Base-by-base conservation (phyloP, 2,113 vertebrate species). In the Haliaeetus leucogaster region DNA sequence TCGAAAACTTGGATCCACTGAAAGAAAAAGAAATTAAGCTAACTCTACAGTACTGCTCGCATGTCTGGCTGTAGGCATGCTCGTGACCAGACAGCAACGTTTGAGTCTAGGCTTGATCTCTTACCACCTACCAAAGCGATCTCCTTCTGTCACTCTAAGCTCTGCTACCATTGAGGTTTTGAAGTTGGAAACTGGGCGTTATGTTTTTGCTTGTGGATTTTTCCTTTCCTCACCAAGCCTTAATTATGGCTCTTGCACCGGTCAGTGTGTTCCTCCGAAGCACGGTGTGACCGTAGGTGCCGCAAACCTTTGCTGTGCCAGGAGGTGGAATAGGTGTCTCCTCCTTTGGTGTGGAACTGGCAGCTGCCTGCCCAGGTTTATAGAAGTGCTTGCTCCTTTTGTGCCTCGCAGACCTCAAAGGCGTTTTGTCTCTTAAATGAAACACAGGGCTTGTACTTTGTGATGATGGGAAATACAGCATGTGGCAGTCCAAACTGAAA, bases 271-370 rank as follows among this genome's bases (percentile, higher is more conserved):
- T 63, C 14, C 45, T 67, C 38, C 32, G 50, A 30, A 83, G 4
- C 2, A 1, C 11, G 38, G 4, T 12, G 38, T 61, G 48, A 6
- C 38, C 2, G 0, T 53, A 48, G 40, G 19, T 19, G 27, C 42
- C 25, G 32, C 70, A 45, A 16, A 6, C 13, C 47, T 89, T 8
- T 50, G 29, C 67, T 34, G 32, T 8, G 38, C 32, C 4, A 38
- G 56, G 29, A 27, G 4, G 14, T 38, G 18, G 22, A 29, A 3
- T 26, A 26, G 48, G 4, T 13, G 26, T n/a, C 30, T 26, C 29
- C 29, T 89, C 47, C 65, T 76, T 14, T 25, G 34, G 3, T 2
- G 1, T 18, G 58, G 23, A 36, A n/a, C n/a, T 2, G 3, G 20
- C 82, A 88, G 56, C 59, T 92, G 66, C 53, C 26, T 4, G 0